A percentile compares a stretch with the other conserved stretches of the same genome.
phyloP scores from a whole-genome alignment of 2,797 vertebrate genomes.

The Micropoecilia bifurca region DNA sequence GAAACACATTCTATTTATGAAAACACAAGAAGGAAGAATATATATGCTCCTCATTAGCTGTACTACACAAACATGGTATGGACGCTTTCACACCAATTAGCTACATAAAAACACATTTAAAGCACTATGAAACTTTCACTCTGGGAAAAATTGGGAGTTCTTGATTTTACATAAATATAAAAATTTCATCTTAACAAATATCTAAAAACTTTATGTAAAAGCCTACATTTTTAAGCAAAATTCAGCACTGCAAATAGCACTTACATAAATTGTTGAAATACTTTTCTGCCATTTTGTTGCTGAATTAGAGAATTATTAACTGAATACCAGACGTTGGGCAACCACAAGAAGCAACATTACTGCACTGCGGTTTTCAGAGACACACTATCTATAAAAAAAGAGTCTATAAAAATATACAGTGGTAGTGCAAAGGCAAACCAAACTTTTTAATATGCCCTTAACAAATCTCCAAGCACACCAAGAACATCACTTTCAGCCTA shows the following conservation, averaged over 20 bases:
- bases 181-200: neutral
- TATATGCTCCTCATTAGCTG: neutral
- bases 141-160: neutral
- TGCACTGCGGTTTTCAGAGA: conserved; percentile 44
- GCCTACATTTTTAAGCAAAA: neutral
- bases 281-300: conserved; percentile 15
- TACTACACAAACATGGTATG: neutral
- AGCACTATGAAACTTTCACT: neutral
- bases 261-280: neutral
- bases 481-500: neutral
- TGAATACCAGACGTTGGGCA: conserved; percentile 29
- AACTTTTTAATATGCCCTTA: neutral
- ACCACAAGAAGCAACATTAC: conserved; percentile 36
- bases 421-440: conserved; percentile 40
- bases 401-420: conserved; percentile 44
- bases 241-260: neutral
- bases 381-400: conserved; percentile 37
- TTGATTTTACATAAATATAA: neutral
- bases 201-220: neutral
- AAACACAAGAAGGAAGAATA: neutral
- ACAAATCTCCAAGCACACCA: conserved; percentile 21
- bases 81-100: neutral
- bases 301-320: conserved; percentile 36
- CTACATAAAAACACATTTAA: neutral
- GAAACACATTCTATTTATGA: neutral